phyloP scores from a whole-genome alignment of 2,888 invertebrate species.

The Oligia latruncula region DNA sequence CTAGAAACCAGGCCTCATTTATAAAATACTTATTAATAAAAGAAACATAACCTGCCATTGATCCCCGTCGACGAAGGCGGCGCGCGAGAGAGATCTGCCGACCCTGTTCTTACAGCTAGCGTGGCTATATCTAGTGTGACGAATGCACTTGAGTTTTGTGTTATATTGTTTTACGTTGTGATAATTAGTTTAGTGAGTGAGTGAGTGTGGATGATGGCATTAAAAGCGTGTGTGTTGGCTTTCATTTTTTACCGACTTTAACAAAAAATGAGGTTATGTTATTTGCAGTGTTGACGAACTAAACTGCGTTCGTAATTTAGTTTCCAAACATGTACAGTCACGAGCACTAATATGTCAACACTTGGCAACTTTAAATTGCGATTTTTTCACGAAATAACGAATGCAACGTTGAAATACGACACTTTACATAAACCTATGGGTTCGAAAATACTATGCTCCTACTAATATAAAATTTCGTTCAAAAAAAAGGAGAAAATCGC shows the following conservation, averaged over 20 bases:
- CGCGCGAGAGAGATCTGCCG: constrained; percentile 95
- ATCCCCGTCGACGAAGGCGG: constrained; percentile 91
- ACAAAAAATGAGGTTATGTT: no score
- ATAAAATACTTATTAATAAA: background rate
- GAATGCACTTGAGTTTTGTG: constrained; percentile 35
- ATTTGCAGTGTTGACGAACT: background rate
- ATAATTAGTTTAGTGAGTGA: background rate
- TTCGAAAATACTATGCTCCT: no score
- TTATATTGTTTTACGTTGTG: background rate
- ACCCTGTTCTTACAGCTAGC: constrained; percentile 67
- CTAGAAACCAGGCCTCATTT: background rate
- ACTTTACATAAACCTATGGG: no score
- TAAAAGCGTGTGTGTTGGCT: background rate
- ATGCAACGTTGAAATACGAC: no score
- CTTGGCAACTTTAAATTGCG: no score
- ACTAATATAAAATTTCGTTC: no score
- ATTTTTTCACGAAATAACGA: no score
- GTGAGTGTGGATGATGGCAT: background rate
- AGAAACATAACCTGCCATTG: constrained; percentile 26
- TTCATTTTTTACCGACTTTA: background rate
- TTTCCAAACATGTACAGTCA: background rate
- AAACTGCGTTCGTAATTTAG: background rate
- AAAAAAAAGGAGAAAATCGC: no score
- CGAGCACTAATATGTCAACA: no score
- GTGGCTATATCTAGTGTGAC: constrained; percentile 13